phyloP scores from a whole-genome alignment of 1,140 invertebrate genomes.

The Thereuonema tuberculata region DNA sequence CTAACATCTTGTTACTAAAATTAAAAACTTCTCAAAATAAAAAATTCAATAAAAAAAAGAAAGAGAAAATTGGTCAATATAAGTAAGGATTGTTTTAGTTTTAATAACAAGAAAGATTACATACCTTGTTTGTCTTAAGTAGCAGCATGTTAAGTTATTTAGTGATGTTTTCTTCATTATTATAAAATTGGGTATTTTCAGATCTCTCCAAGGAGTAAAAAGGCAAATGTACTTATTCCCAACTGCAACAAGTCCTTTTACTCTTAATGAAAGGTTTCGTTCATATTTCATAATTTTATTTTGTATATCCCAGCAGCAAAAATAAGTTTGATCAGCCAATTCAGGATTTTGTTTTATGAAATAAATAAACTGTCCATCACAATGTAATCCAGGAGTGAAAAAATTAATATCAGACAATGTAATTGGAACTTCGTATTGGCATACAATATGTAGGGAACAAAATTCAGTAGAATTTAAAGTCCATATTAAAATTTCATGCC shows the following conservation, averaged over 20 bases:
- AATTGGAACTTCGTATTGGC: too few species aligned
- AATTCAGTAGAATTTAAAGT: too few species aligned
- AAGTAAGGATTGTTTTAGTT: too few species aligned
- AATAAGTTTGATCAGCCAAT: conserved; percentile 12
- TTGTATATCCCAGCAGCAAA: conserved; percentile 21
- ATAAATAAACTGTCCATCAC: conserved; percentile 18
- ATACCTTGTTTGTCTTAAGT: too few species aligned
- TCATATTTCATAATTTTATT: conserved; percentile 4
- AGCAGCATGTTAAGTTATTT: too few species aligned
- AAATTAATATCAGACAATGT: conserved; percentile 13
- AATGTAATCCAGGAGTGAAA: conserved; percentile 20
- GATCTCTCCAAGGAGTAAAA: conserved; percentile 17
- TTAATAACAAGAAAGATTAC: too few species aligned
- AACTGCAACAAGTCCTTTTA: conserved; percentile 21
- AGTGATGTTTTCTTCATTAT: conserved; percentile 19
- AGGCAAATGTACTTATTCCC: conserved; percentile 21
- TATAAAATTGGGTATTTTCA: conserved; percentile 19
- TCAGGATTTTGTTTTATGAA: conserved; percentile 20
- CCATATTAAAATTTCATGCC: too few species aligned
- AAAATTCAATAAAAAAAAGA: too few species aligned
- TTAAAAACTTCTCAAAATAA: too few species aligned
- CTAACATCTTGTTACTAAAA: too few species aligned
- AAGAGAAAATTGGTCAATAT: too few species aligned
- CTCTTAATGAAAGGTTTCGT: conserved; percentile 19
- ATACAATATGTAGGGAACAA: too few species aligned